Evolutionary conservation across 2,113 vertebrate genomes (phyloP).

Genomic region (Dissostichus mawsoni): DNA sequence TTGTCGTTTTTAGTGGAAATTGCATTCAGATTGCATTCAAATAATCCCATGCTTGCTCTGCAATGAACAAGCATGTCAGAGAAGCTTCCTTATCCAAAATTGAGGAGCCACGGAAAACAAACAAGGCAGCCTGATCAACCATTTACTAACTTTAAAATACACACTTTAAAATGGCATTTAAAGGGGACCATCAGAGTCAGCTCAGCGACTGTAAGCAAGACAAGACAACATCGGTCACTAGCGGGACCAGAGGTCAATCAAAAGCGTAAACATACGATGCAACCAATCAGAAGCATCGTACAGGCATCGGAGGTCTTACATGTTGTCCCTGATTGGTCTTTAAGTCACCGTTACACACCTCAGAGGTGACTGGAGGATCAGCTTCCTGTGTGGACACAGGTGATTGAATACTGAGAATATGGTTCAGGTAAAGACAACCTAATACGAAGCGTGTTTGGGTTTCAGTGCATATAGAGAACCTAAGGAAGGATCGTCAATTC

Average conservation of each 20-base stretch:
- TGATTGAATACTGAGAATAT: slow-evolving; percentile 32
- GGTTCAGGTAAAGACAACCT: neutral
- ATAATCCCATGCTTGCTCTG: slow-evolving; percentile 55
- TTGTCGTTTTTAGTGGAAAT: neutral
- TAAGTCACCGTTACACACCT: slow-evolving; percentile 63
- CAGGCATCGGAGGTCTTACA: slow-evolving; percentile 77
- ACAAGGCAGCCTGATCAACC: neutral
- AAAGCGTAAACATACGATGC: neutral
- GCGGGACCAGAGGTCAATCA: neutral
- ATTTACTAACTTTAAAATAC: neutral
- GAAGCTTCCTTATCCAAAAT: slow-evolving; percentile 1
- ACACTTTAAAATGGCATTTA: neutral
- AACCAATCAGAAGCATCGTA: slow-evolving; percentile 41
- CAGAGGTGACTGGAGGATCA: slow-evolving; percentile 50
- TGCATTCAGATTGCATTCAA: slow-evolving; percentile 15
- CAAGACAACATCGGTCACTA: neutral
- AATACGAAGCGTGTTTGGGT: neutral
- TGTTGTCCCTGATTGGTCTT: slow-evolving; percentile 71
- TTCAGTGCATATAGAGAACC: neutral
- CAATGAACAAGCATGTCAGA: slow-evolving; percentile 44
- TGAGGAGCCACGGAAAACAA: slow-evolving; percentile 15
- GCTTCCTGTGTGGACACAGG: slow-evolving; percentile 79
- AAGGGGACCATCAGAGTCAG: neutral
- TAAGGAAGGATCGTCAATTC: neutral
- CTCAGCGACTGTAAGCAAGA: slow-evolving; percentile 7